Conservation (phyloP, 2,113 vertebrate genomes). For the Anser brachyrhynchus region DNA sequence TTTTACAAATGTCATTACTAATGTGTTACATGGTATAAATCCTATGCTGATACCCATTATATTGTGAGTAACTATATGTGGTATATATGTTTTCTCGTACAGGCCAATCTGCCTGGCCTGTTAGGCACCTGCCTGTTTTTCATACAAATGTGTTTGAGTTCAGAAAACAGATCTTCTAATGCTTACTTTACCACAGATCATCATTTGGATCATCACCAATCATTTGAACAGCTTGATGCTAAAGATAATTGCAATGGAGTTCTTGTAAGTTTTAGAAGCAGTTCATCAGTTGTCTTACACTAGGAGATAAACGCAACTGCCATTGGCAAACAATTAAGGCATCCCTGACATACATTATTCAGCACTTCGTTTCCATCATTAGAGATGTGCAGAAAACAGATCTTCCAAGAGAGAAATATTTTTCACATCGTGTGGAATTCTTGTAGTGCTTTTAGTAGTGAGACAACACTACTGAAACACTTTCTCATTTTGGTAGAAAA, state of each 20-base stretch:
- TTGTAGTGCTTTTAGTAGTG: background rate
- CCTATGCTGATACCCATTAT: background rate
- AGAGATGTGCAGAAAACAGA: background rate
- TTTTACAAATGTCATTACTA: background rate
- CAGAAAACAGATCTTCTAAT: background rate
- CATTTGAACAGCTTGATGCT: background rate
- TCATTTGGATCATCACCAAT: background rate
- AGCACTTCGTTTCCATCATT: background rate
- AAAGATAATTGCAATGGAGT: background rate
- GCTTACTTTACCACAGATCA: background rate
- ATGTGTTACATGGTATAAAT: background rate
- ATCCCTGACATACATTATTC: background rate
- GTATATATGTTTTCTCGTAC: background rate
- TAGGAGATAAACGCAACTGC: background rate
- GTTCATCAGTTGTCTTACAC: background rate
- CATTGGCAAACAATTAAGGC: background rate
- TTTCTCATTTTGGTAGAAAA: constrained; percentile 4
- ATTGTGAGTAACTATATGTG: background rate
- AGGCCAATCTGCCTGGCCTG: background rate
- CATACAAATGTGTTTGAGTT: background rate
- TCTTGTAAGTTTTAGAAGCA: background rate
- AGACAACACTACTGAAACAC: background rate
- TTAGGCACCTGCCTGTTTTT: background rate
- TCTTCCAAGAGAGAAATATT: background rate
- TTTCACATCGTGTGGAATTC: background rate